Base-by-base conservation (phyloP, 2,113 vertebrate species). In the Macrotis lagotis region DNA sequence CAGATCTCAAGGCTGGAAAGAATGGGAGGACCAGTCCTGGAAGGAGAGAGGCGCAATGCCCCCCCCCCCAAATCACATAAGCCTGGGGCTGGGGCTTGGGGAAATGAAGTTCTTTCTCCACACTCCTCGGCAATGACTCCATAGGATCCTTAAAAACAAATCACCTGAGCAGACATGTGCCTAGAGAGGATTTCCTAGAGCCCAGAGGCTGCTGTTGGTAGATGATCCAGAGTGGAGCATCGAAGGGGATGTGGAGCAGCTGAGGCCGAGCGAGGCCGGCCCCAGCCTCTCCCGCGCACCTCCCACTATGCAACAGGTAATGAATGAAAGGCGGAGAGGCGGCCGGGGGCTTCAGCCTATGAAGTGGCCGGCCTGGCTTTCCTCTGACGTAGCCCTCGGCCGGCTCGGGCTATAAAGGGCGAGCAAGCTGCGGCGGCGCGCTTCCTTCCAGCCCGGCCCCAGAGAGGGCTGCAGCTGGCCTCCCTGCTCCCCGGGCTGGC, bases 371-470 rank as follows among this genome's bases (percentile, higher is more conserved):
- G 0, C 90, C 96, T 92, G 88, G 0, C 96, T 97, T 94, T 97
- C 95, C 95, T 95, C 0, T 83, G 66, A 7, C 96, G 97, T 97
- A 96, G 97, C 94, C 55, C 89, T 19, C n/a, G 51, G 93, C 92
- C 93, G 53, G 94, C 51, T 25, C 89, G 94, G 95, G 93, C 96
- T 98, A 98, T 98, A 96, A 98, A 97, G 96, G 10, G 51, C 95
- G 96, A 83, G 90, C 94, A 59, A 92, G 91, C 96, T 97, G 3
- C 52, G 49, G 83, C 51, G 95, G 48, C 26, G 48, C 50, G 55
- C 95, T 95, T 97, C 26, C 44, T 95, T 90, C 49, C 95, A 94
- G 92, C 95, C 96, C 96, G 92, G 48, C 51, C 91, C 95, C 94
- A 96, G 92, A 44, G n/a, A 44, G 8, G 66, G n/a, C 16, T 83